Conservation (phyloP, 2,888 invertebrate species). For the Thymelicus lineola region DNA sequence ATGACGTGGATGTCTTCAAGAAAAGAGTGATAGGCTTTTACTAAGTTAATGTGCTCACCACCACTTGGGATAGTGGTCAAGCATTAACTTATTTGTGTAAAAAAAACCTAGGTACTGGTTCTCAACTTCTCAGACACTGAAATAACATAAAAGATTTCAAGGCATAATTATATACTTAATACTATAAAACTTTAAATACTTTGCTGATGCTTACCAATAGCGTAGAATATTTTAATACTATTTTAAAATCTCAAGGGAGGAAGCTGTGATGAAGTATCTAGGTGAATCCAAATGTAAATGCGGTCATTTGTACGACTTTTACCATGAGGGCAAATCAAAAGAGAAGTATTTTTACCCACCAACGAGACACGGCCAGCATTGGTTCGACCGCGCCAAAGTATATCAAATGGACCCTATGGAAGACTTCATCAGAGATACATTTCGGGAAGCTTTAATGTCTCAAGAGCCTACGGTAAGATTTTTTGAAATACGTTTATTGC, state of each 20-base stretch:
- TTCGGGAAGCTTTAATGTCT: slow-evolving; percentile 61
- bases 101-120: no score
- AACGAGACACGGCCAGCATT: slow-evolving; percentile 57
- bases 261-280: slow-evolving; percentile 58
- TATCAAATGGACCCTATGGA: slow-evolving; percentile 69
- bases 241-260: slow-evolving; percentile 56
- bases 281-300: slow-evolving; percentile 68
- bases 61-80: no score
- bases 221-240: no score
- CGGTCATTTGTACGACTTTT: slow-evolving; percentile 69
- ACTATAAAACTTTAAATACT: no score
- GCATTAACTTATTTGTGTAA: no score
- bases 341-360: slow-evolving; percentile 69
- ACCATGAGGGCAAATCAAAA: slow-evolving; percentile 55
- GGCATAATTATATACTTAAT: no score
- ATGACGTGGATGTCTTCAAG: no score
- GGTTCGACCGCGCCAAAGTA: slow-evolving; percentile 69
- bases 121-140: no score
- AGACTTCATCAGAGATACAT: slow-evolving; percentile 68
- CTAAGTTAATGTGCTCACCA: no score
- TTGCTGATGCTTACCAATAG: no score
- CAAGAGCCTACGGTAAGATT: slow-evolving; percentile 57
- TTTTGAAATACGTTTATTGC: neutral
- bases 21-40: no score
- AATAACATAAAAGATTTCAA: no score